Base-by-base conservation (phyloP, 2,888 invertebrate genomes). In the Mythimna ferrago region DNA sequence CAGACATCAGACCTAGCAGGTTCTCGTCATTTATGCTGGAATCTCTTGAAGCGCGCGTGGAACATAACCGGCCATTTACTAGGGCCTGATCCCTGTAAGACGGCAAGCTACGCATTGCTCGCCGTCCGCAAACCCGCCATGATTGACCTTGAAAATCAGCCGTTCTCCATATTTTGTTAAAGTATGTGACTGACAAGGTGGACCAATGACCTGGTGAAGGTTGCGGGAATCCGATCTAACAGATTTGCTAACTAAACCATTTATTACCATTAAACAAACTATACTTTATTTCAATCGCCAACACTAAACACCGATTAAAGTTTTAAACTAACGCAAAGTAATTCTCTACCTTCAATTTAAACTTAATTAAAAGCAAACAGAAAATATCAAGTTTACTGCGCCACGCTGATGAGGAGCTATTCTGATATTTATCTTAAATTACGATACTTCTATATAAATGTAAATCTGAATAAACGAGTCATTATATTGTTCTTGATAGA, bases 351-450 rank as follows among this genome's bases (percentile, higher is more conserved):
- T 66, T n/a, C 41, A 63, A 58, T 75, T 44, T 80, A 77, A 66
- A 66, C 58, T 54, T 58, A 63, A 66, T 77, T 74, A 66, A 66
- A 66, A 58, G 75, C 63, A 80, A 66, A 74, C 75, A 77, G 75
- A 66, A 80, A 80, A 80, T 51, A 80, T 74, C 48, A 66, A 74
- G 32, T 74, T 62, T 10, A 80, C 57, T 57, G 48, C 38, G 48
- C 10, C 6, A 16, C 11, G 53, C 19, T 54, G 21, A 38, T 16
- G 66, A 58, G 11, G 58, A 57, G 44, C 32, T 16, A 54, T 54
- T 19, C 48, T 48, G 66, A 77, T 80, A 74, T 77, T 74, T 66
- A 74, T 80, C 75, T 66, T 48, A 54, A 54, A 53, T 58, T 58
- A 21, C 26, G 58, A 21, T 60, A 38, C 44, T 78, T 53, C 26